Conservation (phyloP, 2,888 invertebrate species). For the Plagodis pulveraria region DNA sequence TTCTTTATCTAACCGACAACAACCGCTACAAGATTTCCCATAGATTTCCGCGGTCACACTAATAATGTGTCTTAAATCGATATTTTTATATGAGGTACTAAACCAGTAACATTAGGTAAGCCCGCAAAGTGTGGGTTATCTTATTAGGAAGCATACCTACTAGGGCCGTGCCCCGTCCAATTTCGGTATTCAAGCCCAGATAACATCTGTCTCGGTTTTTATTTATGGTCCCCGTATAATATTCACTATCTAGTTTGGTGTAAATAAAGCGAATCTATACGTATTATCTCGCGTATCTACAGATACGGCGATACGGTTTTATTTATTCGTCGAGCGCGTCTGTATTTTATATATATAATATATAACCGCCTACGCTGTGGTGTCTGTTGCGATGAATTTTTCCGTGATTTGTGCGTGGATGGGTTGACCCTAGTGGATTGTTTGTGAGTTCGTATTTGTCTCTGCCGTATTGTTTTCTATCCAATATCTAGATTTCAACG, state of each 20-base stretch:
- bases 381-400: constrained; percentile 14
- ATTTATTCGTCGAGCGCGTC: constrained; percentile 54
- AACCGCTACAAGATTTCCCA: too few species aligned
- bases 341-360: constrained; percentile 26
- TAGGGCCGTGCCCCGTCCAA: constrained; percentile 48
- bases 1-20: too few species aligned
- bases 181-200: constrained; percentile 53
- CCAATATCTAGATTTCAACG: too few species aligned
- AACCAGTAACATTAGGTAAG: constrained; percentile 25
- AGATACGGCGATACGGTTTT: constrained; percentile 55
- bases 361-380: constrained; percentile 42
- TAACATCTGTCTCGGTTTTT: constrained; percentile 66
- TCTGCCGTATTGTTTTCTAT: not conserved
- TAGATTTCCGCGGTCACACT: too few species aligned
- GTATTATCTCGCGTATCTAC: constrained; percentile 59
- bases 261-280: constrained; percentile 64
- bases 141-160: constrained; percentile 46
- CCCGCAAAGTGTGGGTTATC: constrained; percentile 44
- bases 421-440: not conserved
- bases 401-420: constrained; percentile 13
- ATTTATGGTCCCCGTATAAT: constrained; percentile 63
- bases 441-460: not conserved
- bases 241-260: constrained; percentile 62
- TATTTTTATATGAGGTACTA: constrained; percentile 22
- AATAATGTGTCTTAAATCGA: not conserved